A percentile compares a stretch with the other conserved stretches of the same genome.
These are phyloP conservation scores for Merops nubicus DNA, from an alignment of 2,113 vertebrate genomes.

Conservation along the genomic window DNA sequence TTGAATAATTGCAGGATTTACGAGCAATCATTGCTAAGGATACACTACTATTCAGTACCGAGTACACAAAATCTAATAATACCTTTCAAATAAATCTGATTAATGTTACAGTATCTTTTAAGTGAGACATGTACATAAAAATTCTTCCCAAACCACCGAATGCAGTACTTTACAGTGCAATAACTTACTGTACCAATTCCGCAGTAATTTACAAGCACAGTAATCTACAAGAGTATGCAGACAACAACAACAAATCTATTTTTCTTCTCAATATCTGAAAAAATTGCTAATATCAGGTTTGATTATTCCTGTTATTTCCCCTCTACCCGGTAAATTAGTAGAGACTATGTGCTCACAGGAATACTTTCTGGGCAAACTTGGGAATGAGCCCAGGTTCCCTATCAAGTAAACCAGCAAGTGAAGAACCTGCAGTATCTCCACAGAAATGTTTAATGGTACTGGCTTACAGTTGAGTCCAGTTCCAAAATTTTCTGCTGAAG, in stretches of 20 bases:
- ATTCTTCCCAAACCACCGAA: background rate
- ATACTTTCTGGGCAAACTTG: background rate
- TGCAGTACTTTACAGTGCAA: background rate
- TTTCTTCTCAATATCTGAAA: background rate
- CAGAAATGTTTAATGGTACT: background rate
- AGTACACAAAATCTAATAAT: constrained; percentile 64
- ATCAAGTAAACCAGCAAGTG: background rate
- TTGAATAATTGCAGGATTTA: constrained; percentile 68
- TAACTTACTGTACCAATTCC: constrained; percentile 9
- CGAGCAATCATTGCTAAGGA: constrained; percentile 54
- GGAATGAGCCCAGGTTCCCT: background rate
- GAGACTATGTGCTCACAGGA: background rate
- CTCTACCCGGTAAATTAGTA: background rate
- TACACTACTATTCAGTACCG: constrained; percentile 7
- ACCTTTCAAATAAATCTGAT: constrained; percentile 69
- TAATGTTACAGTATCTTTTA: constrained; percentile 39
- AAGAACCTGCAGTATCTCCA: background rate
- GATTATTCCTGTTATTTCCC: background rate
- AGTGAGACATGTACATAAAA: constrained; percentile 19
- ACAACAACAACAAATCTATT: background rate
- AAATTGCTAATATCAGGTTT: background rate
- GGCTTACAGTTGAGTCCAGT: background rate
- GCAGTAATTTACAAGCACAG: background rate
- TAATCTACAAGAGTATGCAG: background rate
- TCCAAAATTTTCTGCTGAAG: background rate